These are phyloP conservation scores for Megaleporinus macrocephalus DNA, from an alignment of 2,113 vertebrate species.

Conservation along the genomic window DNA sequence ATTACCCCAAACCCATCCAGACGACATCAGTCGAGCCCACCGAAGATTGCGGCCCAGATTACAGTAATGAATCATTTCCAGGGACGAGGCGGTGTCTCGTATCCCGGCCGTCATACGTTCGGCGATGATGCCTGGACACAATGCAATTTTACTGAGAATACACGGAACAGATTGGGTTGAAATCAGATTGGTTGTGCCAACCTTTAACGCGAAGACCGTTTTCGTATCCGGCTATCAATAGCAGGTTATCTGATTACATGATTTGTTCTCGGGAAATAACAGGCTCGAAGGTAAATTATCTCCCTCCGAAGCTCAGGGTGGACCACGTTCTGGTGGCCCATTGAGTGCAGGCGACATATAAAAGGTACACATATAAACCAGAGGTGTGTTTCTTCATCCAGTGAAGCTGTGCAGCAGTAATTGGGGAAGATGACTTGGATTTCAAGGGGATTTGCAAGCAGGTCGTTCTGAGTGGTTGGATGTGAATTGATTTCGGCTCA, in stretches of 20 bases:
- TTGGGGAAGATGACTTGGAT: too few relatives aligned
- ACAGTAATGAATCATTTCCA: constrained; percentile 13
- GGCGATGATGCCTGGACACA: neutral
- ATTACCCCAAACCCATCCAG: constrained; percentile 31
- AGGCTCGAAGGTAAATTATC: neutral
- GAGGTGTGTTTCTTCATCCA: too few relatives aligned
- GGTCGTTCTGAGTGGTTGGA: too few relatives aligned
- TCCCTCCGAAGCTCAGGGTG: neutral
- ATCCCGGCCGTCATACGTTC: neutral
- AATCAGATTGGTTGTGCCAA: constrained; percentile 1
- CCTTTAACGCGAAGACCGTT: neutral
- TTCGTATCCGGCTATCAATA: neutral
- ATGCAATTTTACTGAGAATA: neutral
- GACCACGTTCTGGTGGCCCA: neutral
- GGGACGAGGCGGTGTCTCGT: constrained; percentile 1
- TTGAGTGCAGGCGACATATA: neutral
- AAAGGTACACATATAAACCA: too few relatives aligned
- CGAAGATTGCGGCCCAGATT: neutral
- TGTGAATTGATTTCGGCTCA: too few relatives aligned
- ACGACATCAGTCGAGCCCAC: constrained; percentile 28
- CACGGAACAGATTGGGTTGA: neutral
- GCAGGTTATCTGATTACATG: neutral
- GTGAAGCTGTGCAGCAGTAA: too few relatives aligned
- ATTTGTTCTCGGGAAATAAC: neutral
- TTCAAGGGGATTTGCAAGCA: too few relatives aligned